phyloP scores from a whole-genome alignment of 2,888 invertebrate genomes.

The Conops quadrifasciatus region DNA sequence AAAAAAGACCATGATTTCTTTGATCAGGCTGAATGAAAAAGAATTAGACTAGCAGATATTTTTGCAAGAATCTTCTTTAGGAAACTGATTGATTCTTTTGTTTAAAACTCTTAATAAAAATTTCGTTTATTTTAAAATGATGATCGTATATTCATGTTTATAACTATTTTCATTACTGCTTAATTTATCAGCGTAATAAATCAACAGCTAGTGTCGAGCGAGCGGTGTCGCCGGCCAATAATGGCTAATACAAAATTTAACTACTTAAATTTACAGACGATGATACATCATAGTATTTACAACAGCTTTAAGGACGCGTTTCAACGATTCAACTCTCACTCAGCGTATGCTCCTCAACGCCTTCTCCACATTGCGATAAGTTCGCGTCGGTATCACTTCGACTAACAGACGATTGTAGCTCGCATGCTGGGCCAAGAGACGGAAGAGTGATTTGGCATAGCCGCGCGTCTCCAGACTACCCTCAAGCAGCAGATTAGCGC shows the following conservation, averaged over 20 bases:
- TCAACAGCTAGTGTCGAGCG: too few species aligned
- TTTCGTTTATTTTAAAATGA: slow-evolving; percentile 7
- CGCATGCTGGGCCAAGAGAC: slow-evolving; percentile 75
- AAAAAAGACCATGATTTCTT: too few species aligned
- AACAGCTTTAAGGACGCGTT: too few species aligned
- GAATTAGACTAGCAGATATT: too few species aligned
- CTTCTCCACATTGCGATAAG: slow-evolving; percentile 85
- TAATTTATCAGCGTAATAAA: too few species aligned
- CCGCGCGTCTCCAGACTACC: slow-evolving; percentile 86
- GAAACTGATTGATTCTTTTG: too few species aligned
- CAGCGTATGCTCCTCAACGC: slow-evolving; percentile 68
- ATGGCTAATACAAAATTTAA: not conserved
- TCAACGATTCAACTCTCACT: slow-evolving; percentile 12
- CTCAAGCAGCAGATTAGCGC: slow-evolving; percentile 85
- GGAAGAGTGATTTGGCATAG: slow-evolving; percentile 81
- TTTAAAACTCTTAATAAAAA: not conserved
- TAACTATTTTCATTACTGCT: too few species aligned
- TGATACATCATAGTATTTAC: not conserved
- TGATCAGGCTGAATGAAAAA: too few species aligned
- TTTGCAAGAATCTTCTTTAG: too few species aligned
- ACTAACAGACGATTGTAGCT: slow-evolving; percentile 79
- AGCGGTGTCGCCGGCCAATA: too few species aligned
- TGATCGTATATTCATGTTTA: too few species aligned
- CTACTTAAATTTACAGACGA: slow-evolving; percentile 6
- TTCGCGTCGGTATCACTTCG: slow-evolving; percentile 81